Percentiles rank a stretch among this genome's conserved stretches.
phyloP scores from a whole-genome alignment of 2,797 vertebrate genomes.

The Perodicticus potto region DNA sequence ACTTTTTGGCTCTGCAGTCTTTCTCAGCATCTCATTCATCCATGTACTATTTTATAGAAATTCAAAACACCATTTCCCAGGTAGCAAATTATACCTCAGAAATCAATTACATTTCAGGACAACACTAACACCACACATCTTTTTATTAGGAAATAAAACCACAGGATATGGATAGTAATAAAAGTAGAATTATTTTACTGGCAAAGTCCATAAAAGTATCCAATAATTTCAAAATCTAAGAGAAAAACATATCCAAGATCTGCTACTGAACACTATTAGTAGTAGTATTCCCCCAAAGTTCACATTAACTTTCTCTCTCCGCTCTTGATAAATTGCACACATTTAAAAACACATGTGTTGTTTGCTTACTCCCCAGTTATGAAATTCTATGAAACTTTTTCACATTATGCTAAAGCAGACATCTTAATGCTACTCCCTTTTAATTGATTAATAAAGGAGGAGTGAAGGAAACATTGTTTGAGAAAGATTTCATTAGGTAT shows the following conservation, averaged over 20 bases:
- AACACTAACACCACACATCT: conserved; percentile 78
- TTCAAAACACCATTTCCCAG: conserved; percentile 75
- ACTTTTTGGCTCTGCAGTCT: conserved; percentile 39
- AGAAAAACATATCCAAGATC: conserved; percentile 59
- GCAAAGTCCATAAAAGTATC: conserved; percentile 77
- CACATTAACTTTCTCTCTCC: conserved; percentile 47
- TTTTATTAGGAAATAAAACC: conserved; percentile 85
- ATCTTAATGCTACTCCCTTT: conserved; percentile 44
- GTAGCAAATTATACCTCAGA: conserved; percentile 75
- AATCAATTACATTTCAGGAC: conserved; percentile 83
- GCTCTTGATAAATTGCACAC: background rate
- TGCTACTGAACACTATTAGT: conserved; percentile 11
- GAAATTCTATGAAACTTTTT: conserved; percentile 31
- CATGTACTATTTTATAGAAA: conserved; percentile 71
- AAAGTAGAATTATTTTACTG: conserved; percentile 82
- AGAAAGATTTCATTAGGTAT: conserved; percentile 78
- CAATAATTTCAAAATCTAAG: conserved; percentile 78
- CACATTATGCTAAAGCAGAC: background rate
- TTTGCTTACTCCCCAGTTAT: conserved; percentile 19
- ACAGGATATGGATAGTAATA: conserved; percentile 80
- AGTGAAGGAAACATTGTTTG: conserved; percentile 68
- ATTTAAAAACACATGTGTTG: background rate
- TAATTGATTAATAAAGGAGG: conserved; percentile 75
- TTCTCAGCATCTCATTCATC: conserved; percentile 56
- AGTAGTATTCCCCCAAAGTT: conserved; percentile 56